Evolutionary conservation across 1,140 invertebrate species (phyloP).

Genomic region (Aleiodes sp.): DNA sequence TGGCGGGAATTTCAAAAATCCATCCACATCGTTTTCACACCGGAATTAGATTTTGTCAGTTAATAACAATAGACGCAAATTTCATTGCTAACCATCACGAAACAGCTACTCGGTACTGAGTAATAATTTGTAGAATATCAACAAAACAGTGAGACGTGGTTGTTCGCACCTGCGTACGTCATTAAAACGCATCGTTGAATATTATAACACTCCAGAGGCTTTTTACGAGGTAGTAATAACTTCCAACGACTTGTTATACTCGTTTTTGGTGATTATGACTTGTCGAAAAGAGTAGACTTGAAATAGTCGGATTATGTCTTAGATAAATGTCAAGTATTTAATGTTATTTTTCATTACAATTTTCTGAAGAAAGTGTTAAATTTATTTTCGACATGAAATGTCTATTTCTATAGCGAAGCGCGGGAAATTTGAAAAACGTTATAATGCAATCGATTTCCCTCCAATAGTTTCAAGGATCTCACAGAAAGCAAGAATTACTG

Average conservation of each 20-base stretch:
- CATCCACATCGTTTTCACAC: too few relatives aligned
- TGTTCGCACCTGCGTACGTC: constrained; percentile 44
- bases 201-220: constrained; percentile 38
- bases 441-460: too few relatives aligned
- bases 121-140: constrained; percentile 8
- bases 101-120: constrained; percentile 40
- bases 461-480: too few relatives aligned
- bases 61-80: constrained; percentile 29
- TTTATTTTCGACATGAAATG: too few relatives aligned
- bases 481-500: too few relatives aligned
- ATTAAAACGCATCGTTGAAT: constrained; percentile 50
- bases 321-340: background rate
- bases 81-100: constrained; percentile 44
- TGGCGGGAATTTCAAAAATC: too few relatives aligned
- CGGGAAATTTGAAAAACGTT: background rate
- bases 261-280: constrained; percentile 23
- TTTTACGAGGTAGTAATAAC: constrained; percentile 46
- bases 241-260: constrained; percentile 26
- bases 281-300: constrained; percentile 27
- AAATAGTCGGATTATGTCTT: background rate
- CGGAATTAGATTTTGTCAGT: too few relatives aligned
- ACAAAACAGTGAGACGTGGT: constrained; percentile 17
- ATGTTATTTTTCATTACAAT: too few relatives aligned
- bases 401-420: background rate
- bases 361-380: too few relatives aligned